Conservation (phyloP, 1,140 invertebrate species). For the Penaeus indicus region DNA sequence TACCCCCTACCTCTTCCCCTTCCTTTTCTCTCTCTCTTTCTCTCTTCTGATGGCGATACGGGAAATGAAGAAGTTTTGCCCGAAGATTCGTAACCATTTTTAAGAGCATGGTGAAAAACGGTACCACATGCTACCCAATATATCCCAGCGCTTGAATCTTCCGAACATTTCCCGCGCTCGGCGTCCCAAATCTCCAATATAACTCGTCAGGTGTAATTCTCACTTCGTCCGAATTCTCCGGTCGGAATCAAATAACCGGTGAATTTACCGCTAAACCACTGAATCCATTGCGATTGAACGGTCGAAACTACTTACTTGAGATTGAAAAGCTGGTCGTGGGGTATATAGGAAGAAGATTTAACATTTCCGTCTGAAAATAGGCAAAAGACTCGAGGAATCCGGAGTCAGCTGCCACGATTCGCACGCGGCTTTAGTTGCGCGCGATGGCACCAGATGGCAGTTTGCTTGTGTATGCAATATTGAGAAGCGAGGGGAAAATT, state of each 20-base stretch:
- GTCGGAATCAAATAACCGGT: conserved; percentile 42
- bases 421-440: conserved; percentile 57
- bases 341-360: conserved; percentile 39
- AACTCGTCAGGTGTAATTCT: conserved; percentile 64
- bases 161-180: conserved; percentile 60
- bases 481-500: conserved; percentile 63
- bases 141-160: conserved; percentile 60
- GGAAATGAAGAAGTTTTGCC: conserved; percentile 59
- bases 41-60: conserved; percentile 8
- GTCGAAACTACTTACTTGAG: conserved; percentile 52
- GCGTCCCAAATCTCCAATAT: conserved; percentile 62
- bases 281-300: conserved; percentile 42
- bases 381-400: conserved; percentile 42
- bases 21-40: conserved; percentile 7
- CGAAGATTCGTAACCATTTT: conserved; percentile 48
- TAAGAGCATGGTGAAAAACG: conserved; percentile 40
- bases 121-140: conserved; percentile 52
- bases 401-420: conserved; percentile 50
- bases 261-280: conserved; percentile 55
- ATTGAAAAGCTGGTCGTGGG: conserved; percentile 53
- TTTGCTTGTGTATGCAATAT: conserved; percentile 64
- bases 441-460: conserved; percentile 61
- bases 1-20: neutral
- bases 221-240: conserved; percentile 54
- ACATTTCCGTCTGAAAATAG: conserved; percentile 30